Percentiles rank a stretch among this genome's conserved stretches.
Evolutionary conservation across 2,797 vertebrate genomes (phyloP).

Genomic region (Bovichtus diacanthus): DNA sequence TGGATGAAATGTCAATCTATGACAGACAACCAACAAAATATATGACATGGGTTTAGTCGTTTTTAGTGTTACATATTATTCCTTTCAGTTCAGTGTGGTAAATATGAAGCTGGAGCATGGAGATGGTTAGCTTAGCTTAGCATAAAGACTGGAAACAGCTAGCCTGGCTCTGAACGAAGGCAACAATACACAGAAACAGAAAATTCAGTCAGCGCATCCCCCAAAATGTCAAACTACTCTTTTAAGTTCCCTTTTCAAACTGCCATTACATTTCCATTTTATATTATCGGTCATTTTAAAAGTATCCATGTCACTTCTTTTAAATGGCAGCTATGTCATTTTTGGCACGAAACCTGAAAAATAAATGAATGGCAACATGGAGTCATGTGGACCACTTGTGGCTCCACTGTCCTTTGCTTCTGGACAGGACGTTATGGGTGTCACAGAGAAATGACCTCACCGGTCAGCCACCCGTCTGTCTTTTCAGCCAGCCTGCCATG

Average conservation of each 20-base stretch:
- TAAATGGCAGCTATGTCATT: slow-evolving; percentile 3
- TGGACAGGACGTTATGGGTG: slow-evolving; percentile 1
- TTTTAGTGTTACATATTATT: too few species aligned
- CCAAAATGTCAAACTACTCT: neutral
- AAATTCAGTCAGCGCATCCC: neutral
- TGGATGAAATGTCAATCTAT: too few species aligned
- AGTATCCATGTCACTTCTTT: neutral
- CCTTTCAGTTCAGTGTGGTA: neutral
- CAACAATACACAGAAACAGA: too few species aligned
- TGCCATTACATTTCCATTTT: neutral
- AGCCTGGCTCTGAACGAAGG: neutral
- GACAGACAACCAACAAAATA: too few species aligned
- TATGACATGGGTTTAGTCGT: too few species aligned
- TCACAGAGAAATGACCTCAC: slow-evolving; percentile 26
- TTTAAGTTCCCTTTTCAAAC: neutral
- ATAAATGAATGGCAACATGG: neutral
- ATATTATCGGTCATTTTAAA: neutral
- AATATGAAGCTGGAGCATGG: neutral
- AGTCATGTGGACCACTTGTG: slow-evolving; percentile 10
- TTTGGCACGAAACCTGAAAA: neutral
- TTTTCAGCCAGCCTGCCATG: slow-evolving; percentile 38
- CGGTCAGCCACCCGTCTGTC: slow-evolving; percentile 30
- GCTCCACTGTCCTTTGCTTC: neutral
- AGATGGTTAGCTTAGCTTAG: too few species aligned
- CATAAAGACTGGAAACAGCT: neutral